Evolutionary conservation across 2,113 vertebrate species (phyloP), one percentile per base, ranked within the genome.

Genomic region (Tichodroma muraria): DNA sequence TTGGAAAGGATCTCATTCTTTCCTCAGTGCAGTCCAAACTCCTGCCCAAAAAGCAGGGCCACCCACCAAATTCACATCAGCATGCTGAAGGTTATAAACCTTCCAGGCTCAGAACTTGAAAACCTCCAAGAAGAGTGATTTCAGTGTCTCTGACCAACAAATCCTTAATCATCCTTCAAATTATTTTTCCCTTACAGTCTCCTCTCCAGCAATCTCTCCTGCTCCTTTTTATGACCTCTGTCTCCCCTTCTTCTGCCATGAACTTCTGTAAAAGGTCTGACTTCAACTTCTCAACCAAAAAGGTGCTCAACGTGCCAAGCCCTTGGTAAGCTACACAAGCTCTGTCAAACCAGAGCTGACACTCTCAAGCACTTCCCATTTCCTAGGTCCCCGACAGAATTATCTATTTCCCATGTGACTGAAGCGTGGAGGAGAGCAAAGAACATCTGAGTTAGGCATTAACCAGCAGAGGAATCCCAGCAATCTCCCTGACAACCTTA

Each of bases 401-500:
- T 8, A 40, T 2, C 33, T 11, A 13, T 23, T 89, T 69, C 85
- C 68, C 72, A 40, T 3, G 24, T 35, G 44, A 90, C 16, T 38
- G 27, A 60, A 69, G 33, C 6, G 2, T 8, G 54, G 88, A 64
- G 19, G 42, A 66, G 54, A 88, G 33, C 60, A 90, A 85, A 61
- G 35, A 85, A 14, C n/a, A 70, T 23, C 54, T 47, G 40, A 93
- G 30, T 72, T 57, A 76, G 57, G 40, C n/a, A 61, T 68, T 93
- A 96, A 66, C 75, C 77, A 57, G 17, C 20, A 78, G 2, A 65
- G 88, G 85, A 92, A 87, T 91, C 57, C 57, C 89, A 84, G 73
- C 69, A 52, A 91, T 91, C 84, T 92, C 89, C 73, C 42, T 75
- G 69, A 95, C 91, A 95, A 92, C 91, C 86, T 68, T 23, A 49